Evolutionary conservation across 1,140 invertebrate species (phyloP), one percentile per base, ranked within the genome.

Genomic region (Trichogramma pretiosum): DNA sequence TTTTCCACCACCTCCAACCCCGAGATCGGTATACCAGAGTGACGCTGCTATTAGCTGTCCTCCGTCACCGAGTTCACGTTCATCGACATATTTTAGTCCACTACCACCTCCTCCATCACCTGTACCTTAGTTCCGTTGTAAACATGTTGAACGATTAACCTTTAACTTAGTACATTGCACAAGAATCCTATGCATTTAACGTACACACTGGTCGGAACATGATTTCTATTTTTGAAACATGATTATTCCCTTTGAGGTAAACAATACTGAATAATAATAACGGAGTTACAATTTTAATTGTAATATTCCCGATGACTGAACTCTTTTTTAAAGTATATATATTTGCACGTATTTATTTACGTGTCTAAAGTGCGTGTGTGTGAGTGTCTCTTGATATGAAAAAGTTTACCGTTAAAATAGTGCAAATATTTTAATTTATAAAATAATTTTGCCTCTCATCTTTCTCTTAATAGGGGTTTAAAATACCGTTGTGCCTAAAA

Each of bases 1-100:
- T 1, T 82, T 82, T 60, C 83, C 86, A 10, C 89, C 90, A 14
- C 88, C 89, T 8, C 89, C 89, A 7, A 89, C 89, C 1, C 87
- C 89, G 16, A 69, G 82, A 42, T 87, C 84, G 10, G 81, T 86
- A 59, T 85, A 84, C 53, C 79, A 82, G 44, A 81, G 79, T 56
- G 80, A 81, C 52, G 68, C 73, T 18, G 72, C 73, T 23, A 74
- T 74, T 17, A 81, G 79, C 47, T 86, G 84, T 62, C 85, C 85
- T 7, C 84, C 84, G 3, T 87, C 84, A 10, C 86, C 86, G 2
- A 85, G 83, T 30, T 87, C 84, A 63, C 77, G 76, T 65, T 85
- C 76, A 19, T 82, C 78, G 52, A 87, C 79, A 19, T 87, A 79
- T 73, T 87, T 81, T 66, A 85, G 75, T 64, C 86, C 75, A 50